These are phyloP conservation scores for Fulmarus glacialis DNA, from an alignment of 2,113 vertebrate genomes.

Conservation along the genomic window DNA sequence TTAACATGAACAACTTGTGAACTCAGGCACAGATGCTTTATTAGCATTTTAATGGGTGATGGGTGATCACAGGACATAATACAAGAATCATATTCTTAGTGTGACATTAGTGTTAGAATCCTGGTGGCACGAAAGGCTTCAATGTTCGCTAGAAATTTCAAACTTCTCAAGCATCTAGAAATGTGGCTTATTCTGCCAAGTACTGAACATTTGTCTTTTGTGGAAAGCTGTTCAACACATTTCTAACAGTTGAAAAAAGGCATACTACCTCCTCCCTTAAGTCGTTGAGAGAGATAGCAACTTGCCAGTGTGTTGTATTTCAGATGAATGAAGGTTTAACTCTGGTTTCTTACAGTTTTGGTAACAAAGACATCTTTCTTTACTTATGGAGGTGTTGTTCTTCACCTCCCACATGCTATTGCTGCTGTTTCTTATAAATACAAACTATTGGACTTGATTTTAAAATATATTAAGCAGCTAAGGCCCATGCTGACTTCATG, in stretches of 20 bases:
- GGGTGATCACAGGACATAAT: background rate
- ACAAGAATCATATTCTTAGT: background rate
- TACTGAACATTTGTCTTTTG: background rate
- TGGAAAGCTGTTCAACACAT: background rate
- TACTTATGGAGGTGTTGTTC: background rate
- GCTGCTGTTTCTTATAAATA: background rate
- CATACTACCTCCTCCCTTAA: background rate
- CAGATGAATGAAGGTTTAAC: background rate
- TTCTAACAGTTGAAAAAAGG: background rate
- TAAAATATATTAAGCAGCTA: background rate
- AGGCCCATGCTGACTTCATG: background rate
- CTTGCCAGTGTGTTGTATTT: background rate
- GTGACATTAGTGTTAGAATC: background rate
- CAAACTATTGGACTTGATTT: background rate
- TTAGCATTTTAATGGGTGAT: background rate
- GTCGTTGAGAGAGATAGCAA: background rate
- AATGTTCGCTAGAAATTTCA: background rate
- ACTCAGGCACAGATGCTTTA: background rate
- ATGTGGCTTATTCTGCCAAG: background rate
- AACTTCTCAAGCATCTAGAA: conserved; percentile 3
- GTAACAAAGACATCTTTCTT: background rate
- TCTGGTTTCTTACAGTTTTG: background rate
- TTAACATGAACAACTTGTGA: background rate
- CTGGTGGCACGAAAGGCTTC: background rate
- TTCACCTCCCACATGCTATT: background rate